Conservation (phyloP, 2,797 vertebrate species). For the Margarornis squamiger region DNA sequence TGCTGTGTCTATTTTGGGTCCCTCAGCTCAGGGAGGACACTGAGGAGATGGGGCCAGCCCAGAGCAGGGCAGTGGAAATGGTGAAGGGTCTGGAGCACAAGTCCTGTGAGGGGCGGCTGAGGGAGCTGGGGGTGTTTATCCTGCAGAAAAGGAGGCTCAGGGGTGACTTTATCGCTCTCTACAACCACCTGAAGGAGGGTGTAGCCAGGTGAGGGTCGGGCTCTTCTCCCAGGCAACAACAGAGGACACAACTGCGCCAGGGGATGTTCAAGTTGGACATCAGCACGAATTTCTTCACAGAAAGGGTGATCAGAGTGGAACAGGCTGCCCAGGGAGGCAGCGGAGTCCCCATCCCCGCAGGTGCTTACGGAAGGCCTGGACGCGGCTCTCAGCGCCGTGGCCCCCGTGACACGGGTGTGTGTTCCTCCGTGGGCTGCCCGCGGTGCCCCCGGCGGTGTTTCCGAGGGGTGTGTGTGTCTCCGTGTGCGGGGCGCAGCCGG, state of each 20-base stretch:
- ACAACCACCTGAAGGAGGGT: fast-evolving
- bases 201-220: too few species aligned
- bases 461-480: too few species aligned
- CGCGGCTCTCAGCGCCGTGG: fast-evolving
- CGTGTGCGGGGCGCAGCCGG: too few species aligned
- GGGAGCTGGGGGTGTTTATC: neutral
- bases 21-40: neutral
- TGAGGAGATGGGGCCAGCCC: fast-evolving
- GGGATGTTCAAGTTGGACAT: neutral
- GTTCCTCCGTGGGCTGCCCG: neutral
- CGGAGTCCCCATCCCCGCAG: neutral
- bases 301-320: neutral
- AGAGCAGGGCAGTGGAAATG: neutral
- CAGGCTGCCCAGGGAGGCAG: neutral
- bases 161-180: too few species aligned
- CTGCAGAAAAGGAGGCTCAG: too few species aligned
- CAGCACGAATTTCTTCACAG: neutral
- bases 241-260: neutral
- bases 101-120: fast-evolving
- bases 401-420: neutral
- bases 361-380: too few species aligned
- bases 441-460: neutral
- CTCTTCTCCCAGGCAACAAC: neutral
- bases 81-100: fast-evolving
- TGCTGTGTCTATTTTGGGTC: neutral